Percentiles rank a stretch among this genome's conserved stretches.
Evolutionary conservation across 2,113 vertebrate genomes (phyloP).

Genomic region (Trinectes maculatus): DNA sequence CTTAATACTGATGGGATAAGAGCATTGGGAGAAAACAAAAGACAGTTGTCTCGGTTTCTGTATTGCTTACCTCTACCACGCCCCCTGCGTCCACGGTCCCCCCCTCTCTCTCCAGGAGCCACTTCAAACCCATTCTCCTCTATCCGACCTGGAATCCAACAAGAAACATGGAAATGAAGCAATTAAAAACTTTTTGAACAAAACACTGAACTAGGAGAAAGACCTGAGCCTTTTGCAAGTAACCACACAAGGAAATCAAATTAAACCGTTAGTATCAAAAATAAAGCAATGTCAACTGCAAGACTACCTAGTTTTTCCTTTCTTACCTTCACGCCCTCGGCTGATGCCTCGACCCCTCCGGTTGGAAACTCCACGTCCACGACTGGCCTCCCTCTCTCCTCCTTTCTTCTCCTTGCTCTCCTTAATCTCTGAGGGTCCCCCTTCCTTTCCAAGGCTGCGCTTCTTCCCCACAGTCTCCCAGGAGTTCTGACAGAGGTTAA

Average conservation of each 20-base stretch:
- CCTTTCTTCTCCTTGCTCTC: slow-evolving; percentile 90
- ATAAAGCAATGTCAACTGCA: neutral
- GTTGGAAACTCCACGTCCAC: slow-evolving; percentile 86
- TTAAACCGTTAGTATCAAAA: neutral
- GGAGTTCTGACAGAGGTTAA: slow-evolving; percentile 84
- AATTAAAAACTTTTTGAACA: no score
- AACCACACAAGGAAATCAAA: neutral
- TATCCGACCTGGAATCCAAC: slow-evolving; percentile 80
- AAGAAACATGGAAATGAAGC: neutral
- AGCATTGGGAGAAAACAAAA: no score
- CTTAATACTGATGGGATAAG: no score
- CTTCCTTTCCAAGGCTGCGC: slow-evolving; percentile 91
- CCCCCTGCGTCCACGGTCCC: slow-evolving; percentile 89
- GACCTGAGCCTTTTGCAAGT: neutral
- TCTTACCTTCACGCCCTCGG: slow-evolving; percentile 88
- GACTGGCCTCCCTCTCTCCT: slow-evolving; percentile 87
- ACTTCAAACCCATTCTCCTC: slow-evolving; percentile 95
- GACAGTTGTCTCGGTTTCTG: neutral
- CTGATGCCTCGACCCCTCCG: slow-evolving; percentile 88
- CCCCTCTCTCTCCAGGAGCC: slow-evolving; percentile 86
- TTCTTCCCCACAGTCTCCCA: slow-evolving; percentile 99
- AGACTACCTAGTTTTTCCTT: neutral
- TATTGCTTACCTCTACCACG: slow-evolving; percentile 85
- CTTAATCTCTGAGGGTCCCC: slow-evolving; percentile 86
- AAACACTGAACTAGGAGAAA: neutral